These are phyloP conservation scores for Rhynchomys soricoides DNA, from an alignment of 2,113 vertebrate genomes.

Conservation along the genomic window DNA sequence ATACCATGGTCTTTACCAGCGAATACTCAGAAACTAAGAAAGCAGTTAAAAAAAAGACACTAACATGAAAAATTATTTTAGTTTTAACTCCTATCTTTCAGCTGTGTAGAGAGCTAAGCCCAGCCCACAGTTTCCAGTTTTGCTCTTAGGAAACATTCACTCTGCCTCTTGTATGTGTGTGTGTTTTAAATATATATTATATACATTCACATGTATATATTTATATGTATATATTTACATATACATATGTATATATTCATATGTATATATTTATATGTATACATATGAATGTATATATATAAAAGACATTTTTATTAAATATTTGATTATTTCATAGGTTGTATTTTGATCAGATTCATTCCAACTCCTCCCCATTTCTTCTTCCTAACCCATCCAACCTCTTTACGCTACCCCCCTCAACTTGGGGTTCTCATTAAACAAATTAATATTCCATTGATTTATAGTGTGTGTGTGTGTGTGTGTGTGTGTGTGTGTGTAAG, in stretches of 20 bases:
- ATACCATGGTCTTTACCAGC: slow-evolving; percentile 30
- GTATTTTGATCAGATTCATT: background rate
- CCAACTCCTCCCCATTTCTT: background rate
- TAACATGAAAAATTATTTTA: background rate
- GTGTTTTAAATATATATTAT: background rate
- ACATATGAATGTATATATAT: background rate
- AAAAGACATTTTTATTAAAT: background rate
- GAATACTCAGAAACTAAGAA: background rate
- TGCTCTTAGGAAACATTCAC: background rate
- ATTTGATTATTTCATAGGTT: background rate
- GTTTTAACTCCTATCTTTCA: background rate
- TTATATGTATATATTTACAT: background rate
- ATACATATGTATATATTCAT: background rate
- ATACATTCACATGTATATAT: too few species aligned
- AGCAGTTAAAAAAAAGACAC: background rate
- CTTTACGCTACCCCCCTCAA: background rate
- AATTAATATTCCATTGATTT: background rate
- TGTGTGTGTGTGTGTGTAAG: too few species aligned
- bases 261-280: too few species aligned
- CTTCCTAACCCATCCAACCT: too few species aligned
- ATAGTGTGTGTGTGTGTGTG: too few species aligned
- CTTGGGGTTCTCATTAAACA: background rate
- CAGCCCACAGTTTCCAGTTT: background rate
- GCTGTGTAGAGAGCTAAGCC: accelerated
- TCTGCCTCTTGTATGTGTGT: background rate